A percentile compares a stretch with the other conserved stretches of the same genome.
Evolutionary conservation across 2,888 invertebrate species (phyloP).

Genomic region (Creontiades dilutus): DNA sequence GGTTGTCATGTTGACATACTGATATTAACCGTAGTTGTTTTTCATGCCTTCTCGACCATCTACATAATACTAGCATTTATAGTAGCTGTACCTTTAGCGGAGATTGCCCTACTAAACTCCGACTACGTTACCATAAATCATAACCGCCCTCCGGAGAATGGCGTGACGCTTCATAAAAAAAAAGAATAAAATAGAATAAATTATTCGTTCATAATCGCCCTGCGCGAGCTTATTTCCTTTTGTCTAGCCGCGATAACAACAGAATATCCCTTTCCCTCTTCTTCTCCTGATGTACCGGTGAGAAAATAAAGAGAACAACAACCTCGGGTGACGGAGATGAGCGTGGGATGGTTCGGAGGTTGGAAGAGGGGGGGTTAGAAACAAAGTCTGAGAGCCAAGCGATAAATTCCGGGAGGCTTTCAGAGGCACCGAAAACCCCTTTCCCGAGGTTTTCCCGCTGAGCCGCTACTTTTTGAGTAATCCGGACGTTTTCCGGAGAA

Average conservation of each 20-base stretch:
- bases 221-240: background rate
- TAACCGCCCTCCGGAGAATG: background rate
- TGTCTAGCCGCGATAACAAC: background rate
- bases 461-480: background rate
- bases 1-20: too few species aligned
- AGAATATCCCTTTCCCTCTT: background rate
- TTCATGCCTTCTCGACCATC: background rate
- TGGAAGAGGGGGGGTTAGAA: background rate
- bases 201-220: background rate
- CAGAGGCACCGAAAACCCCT: background rate
- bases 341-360: too few species aligned
- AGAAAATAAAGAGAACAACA: background rate
- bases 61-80: background rate
- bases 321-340: background rate
- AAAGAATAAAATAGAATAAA: background rate
- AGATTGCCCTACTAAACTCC: background rate
- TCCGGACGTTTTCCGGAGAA: conserved; percentile 22
- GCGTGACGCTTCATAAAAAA: too few species aligned
- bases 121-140: background rate
- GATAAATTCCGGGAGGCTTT: conserved; percentile 11
- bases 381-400: conserved; percentile 36
- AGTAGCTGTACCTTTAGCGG: background rate
- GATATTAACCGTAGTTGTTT: too few species aligned
- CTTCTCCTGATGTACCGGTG: background rate
- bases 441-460: background rate